phyloP scores from a whole-genome alignment of 2,113 vertebrate genomes.

The Halcyon malimbica region DNA sequence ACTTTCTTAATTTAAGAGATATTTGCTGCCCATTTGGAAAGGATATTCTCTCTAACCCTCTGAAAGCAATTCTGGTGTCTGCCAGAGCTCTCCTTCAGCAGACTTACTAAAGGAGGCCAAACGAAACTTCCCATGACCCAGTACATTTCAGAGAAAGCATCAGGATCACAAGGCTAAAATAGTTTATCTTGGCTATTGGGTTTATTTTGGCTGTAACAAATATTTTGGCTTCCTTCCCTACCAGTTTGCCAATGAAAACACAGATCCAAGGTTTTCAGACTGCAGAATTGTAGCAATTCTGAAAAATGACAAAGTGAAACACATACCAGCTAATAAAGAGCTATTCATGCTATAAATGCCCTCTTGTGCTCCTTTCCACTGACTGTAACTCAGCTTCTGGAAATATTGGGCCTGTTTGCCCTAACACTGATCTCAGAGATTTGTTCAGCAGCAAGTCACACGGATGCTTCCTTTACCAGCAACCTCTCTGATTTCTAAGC shows the following conservation, averaged over 20 bases:
- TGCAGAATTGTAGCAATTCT: conserved; percentile 38
- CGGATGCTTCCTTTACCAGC: neutral
- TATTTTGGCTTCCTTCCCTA: conserved; percentile 63
- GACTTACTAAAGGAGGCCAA: conserved; percentile 15
- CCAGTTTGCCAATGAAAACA: conserved; percentile 70
- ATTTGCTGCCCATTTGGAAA: neutral
- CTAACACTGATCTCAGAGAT: neutral
- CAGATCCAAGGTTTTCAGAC: conserved; percentile 37
- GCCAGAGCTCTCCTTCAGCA: conserved; percentile 10
- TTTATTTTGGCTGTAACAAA: conserved; percentile 62
- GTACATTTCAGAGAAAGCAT: conserved; percentile 52
- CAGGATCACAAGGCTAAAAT: conserved; percentile 27
- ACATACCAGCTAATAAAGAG: conserved; percentile 56
- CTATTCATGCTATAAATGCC: conserved; percentile 43
- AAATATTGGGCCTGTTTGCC: neutral
- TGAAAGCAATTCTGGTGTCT: neutral
- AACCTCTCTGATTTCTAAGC: neutral
- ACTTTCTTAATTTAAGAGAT: neutral
- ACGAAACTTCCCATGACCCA: conserved; percentile 53
- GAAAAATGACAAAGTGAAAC: conserved; percentile 65
- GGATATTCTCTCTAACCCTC: neutral
- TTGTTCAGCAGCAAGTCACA: neutral
- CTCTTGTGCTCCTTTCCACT: conserved; percentile 22
- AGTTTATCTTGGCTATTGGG: conserved; percentile 63
- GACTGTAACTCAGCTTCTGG: neutral